Evolutionary conservation across 2,797 vertebrate species (phyloP), one percentile per base, ranked within the genome.

Genomic region (Gobionotothen gibberifrons): DNA sequence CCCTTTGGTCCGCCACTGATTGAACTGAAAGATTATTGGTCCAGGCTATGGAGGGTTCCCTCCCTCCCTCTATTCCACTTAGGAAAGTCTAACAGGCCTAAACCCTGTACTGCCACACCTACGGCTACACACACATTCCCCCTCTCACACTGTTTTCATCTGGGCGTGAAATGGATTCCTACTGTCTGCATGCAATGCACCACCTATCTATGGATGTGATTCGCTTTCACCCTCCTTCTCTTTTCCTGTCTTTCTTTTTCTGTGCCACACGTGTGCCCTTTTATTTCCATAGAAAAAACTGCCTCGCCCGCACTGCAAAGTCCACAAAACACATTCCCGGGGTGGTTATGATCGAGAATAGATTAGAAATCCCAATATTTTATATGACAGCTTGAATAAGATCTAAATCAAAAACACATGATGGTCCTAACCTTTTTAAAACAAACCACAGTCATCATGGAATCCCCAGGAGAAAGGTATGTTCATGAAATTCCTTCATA

Each of bases 341-440:
- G 67, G 81, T 70, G 86, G 90, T 90, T 91, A 84, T 83, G 84
- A 90, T 87, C 52, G 62, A 80, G 90, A 90, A 85, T 85, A 67
- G 91, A 94, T 93, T 91, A 85, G 88, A 91, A 92, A 90, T 92
- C 93, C 92, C 87, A 90, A 92, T 93, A 90, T 93, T 93, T 93
- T 92, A 90, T 92, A 87, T 82, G 88, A 90, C 84, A 86, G 85
- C 84, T 75, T 82, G 83, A 93, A 92, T 93, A 88, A 84, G 70
- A 74, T 79, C 87, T 80, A 93, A 94, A 94, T 92, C 80, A 93
- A 89, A 95, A 94, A 92, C 94, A 95, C 86, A 94, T 93, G 93
- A 92, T n/a, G 76, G 76, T 80, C 82, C 66, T 85, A 91, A 90
- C 87, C 84, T 90, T 92, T 91, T 85, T 84, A 86, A 87, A 92